Base-by-base conservation (phyloP, 2,113 vertebrate genomes). In the Chionomys nivalis region DNA sequence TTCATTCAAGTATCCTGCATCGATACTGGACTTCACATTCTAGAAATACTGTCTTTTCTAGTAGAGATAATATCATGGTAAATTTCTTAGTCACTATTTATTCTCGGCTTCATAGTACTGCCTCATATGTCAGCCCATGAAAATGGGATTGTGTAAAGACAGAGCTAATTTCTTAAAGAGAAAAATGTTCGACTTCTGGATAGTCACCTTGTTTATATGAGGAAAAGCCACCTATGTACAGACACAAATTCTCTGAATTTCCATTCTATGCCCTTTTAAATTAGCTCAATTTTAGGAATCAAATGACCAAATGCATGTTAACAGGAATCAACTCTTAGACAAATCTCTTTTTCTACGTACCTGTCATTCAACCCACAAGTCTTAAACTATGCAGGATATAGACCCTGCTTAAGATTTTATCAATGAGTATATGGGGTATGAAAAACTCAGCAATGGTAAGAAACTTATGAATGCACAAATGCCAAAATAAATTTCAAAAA, bases 261-360 rank as follows among this genome's bases (percentile, higher is more conserved):
- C 17, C 19, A 63, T 13, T 76, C 5, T 82, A 16, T 49, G 6
- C 10, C 44, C 26, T 19, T 3, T 9, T 8, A 39, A 2, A 73
- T 85, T 92, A 77, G 10, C 16, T 85, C 44, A 94, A n/a, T 36
- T 49, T 23, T 70, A 70, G 28, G 7, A 55, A 26, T 9, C 44
- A 87, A 65, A 17, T 91, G 28, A 96, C 7, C 14, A 76, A 78
- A 55, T 44, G 44, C 28, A 17, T 81, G 17, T 44, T 76, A 70
- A 39, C 26, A 61, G 49, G 47, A 81, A 1, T 13, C 44, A n/a
- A 78, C 10, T 85, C 72, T 36, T 78, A 36, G 36, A 24, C 19
- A 55, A 9, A 5, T 90, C 3, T 86, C 5, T 65, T 19, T 1
- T 7, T 44, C 1, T 33, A 36, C 21, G 0, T 1, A 47, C 44